Base-by-base conservation (phyloP, 2,888 invertebrate species). In the Galerucella nymphaeae region DNA sequence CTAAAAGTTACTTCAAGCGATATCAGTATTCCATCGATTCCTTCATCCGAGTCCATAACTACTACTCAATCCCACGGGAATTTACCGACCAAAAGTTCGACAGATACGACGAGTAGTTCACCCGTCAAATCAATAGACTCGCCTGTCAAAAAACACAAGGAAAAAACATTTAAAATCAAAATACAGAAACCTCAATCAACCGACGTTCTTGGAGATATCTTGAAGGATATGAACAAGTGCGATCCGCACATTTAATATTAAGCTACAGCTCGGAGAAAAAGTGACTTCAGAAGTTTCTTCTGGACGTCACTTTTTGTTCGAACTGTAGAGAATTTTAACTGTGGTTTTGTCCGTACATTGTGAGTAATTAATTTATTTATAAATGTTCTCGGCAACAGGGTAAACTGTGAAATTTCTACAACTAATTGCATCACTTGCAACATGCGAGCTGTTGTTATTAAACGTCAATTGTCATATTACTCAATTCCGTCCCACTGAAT, bases 191-290 rank as follows among this genome's bases (percentile, higher is more conserved):
- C 84, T 18, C 83, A 83, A 67, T 84, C 84, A 9, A 82, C 85
- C 18, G 86, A 86, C 76, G 80, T 86, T 61, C 81, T 86, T 59
- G 86, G 86, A 61, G 86, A 86, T 80, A 86, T 86, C 71, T 76
- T 86, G 62, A 86, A 86, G 77, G 82, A 84, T 75, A 86, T 86
- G 86, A 84, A 84, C 74, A 85, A 84, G 72, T 82, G 83, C 75
- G 84, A 85, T 79, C 83, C 82, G 57, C 82, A 82, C 71, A 84
- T 83, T 81, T 83, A 83, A 81, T 83, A 83, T 79, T 82, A 81
- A 80, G 76, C 50, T 66, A 78, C 78, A 76, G 77, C 72, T 79
- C 77, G 80, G 66, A 59, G 62, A 68, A 75, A 77, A 75, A 78
- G 76, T 76, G 71, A 63, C 57, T 70, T 64, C 57, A 58, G 67